Evolutionary conservation across 2,888 invertebrate species (phyloP).

Genomic region (Diadromus collaris): DNA sequence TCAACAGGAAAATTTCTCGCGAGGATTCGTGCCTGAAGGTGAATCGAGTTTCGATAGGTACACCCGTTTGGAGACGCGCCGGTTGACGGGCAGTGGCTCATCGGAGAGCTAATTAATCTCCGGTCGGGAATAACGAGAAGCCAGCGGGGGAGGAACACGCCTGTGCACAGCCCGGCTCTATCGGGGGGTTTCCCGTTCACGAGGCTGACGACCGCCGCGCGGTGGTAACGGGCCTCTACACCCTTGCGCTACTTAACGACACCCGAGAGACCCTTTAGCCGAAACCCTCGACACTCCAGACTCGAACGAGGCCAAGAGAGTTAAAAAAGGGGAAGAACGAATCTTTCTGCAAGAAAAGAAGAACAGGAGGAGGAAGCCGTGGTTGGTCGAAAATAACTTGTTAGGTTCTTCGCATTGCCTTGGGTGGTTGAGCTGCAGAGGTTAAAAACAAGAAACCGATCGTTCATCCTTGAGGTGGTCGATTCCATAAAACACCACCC

Average conservation of each 20-base stretch:
- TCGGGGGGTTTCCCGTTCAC: conserved; percentile 12
- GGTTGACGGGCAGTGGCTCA: conserved; percentile 44
- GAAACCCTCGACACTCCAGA: conserved; percentile 29
- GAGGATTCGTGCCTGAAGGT: not conserved
- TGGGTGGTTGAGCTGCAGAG: not conserved
- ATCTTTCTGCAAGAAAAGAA: conserved; percentile 6
- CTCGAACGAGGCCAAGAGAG: conserved; percentile 17
- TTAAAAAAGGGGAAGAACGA: conserved; percentile 11
- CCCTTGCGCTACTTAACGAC: conserved; percentile 54
- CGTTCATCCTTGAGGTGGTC: conserved; percentile 20
- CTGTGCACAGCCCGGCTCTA: not conserved
- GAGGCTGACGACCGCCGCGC: conserved; percentile 13
- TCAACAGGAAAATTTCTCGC: not conserved
- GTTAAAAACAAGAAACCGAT: conserved; percentile 24
- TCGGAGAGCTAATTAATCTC: conserved; percentile 63
- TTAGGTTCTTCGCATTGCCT: conserved; percentile 4
- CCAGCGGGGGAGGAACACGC: conserved; percentile 18
- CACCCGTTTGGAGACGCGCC: conserved; percentile 11
- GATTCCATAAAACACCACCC: conserved; percentile 32
- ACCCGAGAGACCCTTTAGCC: conserved; percentile 58
- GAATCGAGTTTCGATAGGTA: conserved; percentile 40
- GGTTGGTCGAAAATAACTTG: conserved; percentile 21
- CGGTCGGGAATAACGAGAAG: conserved; percentile 57
- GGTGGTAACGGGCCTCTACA: conserved; percentile 19
- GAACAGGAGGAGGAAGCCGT: not conserved